Evolutionary conservation across 1,140 invertebrate genomes (phyloP).

Genomic region (Drosophila hydei): DNA sequence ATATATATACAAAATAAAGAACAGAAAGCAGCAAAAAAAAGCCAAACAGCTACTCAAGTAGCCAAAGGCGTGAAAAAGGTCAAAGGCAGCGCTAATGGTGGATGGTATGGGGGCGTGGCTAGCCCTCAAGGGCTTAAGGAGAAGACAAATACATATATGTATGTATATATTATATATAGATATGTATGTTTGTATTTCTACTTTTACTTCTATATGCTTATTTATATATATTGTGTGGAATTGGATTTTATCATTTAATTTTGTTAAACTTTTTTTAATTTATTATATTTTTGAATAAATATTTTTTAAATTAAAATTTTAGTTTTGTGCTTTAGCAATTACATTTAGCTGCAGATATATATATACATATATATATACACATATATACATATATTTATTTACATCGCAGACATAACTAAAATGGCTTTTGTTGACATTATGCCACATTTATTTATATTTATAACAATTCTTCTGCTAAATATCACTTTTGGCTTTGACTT

Average conservation of each 20-base stretch:
- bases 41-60: constrained; percentile 76
- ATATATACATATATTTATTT: constrained; percentile 7
- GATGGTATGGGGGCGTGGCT: constrained; percentile 6
- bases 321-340: constrained; percentile 59
- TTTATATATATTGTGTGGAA: constrained; percentile 21
- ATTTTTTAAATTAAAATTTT: constrained; percentile 9
- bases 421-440: constrained; percentile 11
- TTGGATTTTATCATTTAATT: neutral
- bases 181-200: neutral
- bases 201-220: constrained; percentile 19
- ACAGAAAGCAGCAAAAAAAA: neutral
- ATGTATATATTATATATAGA: neutral
- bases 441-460: constrained; percentile 48
- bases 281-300: neutral
- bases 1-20: constrained; percentile 16
- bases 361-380: constrained; percentile 42
- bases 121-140: constrained; percentile 30
- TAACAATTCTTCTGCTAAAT: constrained; percentile 1
- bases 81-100: constrained; percentile 62
- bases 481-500: constrained; percentile 10
- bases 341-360: constrained; percentile 62
- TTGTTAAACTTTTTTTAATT: no score
- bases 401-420: neutral
- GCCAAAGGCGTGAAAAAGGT: constrained; percentile 79
- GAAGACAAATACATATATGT: constrained; percentile 33